Percentiles rank a stretch among this genome's conserved stretches.
These are phyloP conservation scores for Calliopsis andreniformis DNA, from an alignment of 1,140 invertebrate genomes.

Conservation along the genomic window DNA sequence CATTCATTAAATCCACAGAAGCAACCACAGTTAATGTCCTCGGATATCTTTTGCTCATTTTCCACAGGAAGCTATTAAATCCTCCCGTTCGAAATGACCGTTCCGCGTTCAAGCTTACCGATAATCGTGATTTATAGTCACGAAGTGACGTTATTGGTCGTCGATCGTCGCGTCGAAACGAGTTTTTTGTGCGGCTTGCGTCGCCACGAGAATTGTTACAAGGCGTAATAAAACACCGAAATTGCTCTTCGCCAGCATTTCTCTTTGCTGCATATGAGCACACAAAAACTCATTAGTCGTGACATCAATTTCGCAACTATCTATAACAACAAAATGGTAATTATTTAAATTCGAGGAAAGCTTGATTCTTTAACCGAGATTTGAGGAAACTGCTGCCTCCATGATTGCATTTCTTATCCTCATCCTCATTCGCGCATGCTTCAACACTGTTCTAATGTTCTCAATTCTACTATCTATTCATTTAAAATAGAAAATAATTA, in stretches of 20 bases:
- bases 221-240: conserved; percentile 38
- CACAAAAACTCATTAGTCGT: conserved; percentile 32
- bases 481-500: too few relatives aligned
- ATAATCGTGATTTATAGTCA: conserved; percentile 32
- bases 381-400: too few relatives aligned
- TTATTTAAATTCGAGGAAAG: too few relatives aligned
- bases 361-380: too few relatives aligned
- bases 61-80: neutral
- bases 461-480: too few relatives aligned
- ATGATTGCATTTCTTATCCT: too few relatives aligned
- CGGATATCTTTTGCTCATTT: neutral
- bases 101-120: conserved; percentile 2
- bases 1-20: too few relatives aligned
- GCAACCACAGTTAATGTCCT: neutral
- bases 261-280: neutral
- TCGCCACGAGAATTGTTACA: conserved; percentile 1
- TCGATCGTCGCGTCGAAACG: neutral
- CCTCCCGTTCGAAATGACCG: neutral
- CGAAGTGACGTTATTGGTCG: conserved; percentile 24
- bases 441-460: too few relatives aligned
- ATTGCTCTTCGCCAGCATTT: conserved; percentile 25
- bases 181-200: neutral
- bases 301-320: neutral
- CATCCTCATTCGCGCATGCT: too few relatives aligned
- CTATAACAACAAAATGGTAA: too few relatives aligned